Evolutionary conservation across 2,888 invertebrate species (phyloP), one percentile per base, ranked within the genome.

Genomic region (Drosophila demipolita): DNA sequence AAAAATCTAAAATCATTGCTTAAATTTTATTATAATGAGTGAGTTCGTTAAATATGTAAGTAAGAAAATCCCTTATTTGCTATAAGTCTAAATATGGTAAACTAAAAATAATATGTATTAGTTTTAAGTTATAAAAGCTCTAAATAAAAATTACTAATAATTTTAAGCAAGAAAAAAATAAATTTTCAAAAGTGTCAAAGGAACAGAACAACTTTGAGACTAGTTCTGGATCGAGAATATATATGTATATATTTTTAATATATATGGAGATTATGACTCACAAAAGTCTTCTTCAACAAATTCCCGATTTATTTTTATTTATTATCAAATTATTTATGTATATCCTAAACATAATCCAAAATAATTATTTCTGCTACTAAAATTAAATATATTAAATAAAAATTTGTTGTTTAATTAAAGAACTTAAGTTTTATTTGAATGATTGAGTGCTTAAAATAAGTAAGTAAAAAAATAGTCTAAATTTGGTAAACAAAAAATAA

Each of bases 111-210:
- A 29, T 29, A 6, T 29, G 0, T 29, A 29, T 29, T 6, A 3
- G 5, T 26, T 26, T 26, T 26, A 5, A 5, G 26, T 26, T 29
- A 4, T 29, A 29, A 29, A 6, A 29, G 63, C 76, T 65, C 66
- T 79, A 82, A 82, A 81, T 83, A 79, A 79, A 75, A 79, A 75
- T 75, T 81, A 73, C 66, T 75, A 63, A 83, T 66, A 69, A 72
- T 67, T 63, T 75, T 42, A 32, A 68, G 62, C 65, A n/a, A n/a
- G n/a, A n/a, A n/a, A n/a, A n/a, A 60, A 66, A 64, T 55, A 29
- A 4, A 29, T 29, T 29, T 29, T 73, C 62, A 40, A 29, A 29
- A 6, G 1, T 1, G 29, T 29, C 2, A 5, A 29, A 6, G 8
- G n/a, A 8, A n/a, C n/a, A 33, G 8, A 23, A 58, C 48, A 1